Conservation (phyloP, 2,797 vertebrate species). For the Scleropages formosus region DNA sequence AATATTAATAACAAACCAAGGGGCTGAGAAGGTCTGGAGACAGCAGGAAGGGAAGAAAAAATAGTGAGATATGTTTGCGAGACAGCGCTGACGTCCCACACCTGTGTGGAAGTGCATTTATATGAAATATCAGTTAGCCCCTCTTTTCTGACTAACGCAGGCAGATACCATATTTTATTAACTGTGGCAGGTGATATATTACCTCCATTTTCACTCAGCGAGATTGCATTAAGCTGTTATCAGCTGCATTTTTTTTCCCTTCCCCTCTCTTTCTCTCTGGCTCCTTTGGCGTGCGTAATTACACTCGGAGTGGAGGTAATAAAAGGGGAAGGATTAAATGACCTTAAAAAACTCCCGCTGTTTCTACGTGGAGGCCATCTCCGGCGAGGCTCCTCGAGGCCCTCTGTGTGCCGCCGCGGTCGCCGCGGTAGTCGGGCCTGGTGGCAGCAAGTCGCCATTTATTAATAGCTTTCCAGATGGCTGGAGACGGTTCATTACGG, state of each 20-base stretch:
- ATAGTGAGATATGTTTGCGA: neutral
- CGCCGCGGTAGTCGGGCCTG: neutral
- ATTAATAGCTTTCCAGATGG: conserved; percentile 29
- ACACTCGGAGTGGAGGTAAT: conserved; percentile 26
- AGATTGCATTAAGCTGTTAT: conserved; percentile 59
- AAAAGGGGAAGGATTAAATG: conserved; percentile 30
- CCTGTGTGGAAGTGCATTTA: conserved; percentile 56
- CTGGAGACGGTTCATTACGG: conserved; percentile 23
- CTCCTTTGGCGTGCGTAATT: conserved; percentile 33
- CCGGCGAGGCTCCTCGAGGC: neutral
- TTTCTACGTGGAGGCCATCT: conserved; percentile 19
- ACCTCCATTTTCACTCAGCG: conserved; percentile 55
- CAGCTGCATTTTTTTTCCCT: conserved; percentile 23
- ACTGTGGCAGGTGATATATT: conserved; percentile 68
- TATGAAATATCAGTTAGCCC: conserved; percentile 65
- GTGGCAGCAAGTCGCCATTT: neutral
- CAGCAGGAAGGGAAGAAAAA: neutral
- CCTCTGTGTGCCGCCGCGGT: neutral
- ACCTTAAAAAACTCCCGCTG: conserved; percentile 28
- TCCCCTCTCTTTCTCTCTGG: conserved; percentile 5
- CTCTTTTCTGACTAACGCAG: conserved; percentile 55
- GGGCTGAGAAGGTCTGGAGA: neutral
- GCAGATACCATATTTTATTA: conserved; percentile 63
- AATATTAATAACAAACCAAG: conserved; percentile 28
- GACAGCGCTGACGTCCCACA: conserved; percentile 25